Conservation (phyloP, 2,888 invertebrate species). For the Drosophila silvestris region DNA sequence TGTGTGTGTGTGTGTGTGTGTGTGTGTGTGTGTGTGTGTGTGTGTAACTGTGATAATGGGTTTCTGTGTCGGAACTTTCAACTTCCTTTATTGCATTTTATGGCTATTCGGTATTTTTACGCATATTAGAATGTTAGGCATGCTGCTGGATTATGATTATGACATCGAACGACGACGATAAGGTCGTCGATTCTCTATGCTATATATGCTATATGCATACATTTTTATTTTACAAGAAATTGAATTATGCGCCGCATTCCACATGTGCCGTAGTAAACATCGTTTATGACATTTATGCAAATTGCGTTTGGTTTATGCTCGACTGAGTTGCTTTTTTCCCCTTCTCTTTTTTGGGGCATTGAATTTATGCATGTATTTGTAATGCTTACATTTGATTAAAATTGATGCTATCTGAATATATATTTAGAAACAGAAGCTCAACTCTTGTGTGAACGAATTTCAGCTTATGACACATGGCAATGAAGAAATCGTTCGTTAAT, state of each 20-base stretch:
- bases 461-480: neutral
- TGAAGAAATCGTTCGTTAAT: neutral
- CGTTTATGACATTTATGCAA: conserved; percentile 70
- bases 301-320: conserved; percentile 35
- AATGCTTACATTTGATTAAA: conserved; percentile 1
- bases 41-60: conserved; percentile 78
- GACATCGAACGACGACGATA: conserved; percentile 50
- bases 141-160: conserved; percentile 69
- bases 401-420: neutral
- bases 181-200: conserved; percentile 27
- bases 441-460: neutral
- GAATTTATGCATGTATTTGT: neutral
- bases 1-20: conserved; percentile 31
- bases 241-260: conserved; percentile 57
- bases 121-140: conserved; percentile 42
- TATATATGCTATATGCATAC: neutral
- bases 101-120: conserved; percentile 53
- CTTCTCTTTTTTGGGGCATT: neutral
- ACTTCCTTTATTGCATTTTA: conserved; percentile 82
- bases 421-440: neutral
- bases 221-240: conserved; percentile 45
- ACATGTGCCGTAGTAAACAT: conserved; percentile 46
- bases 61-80: conserved; percentile 82
- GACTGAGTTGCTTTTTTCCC: neutral
- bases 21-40: conserved; percentile 35